These are phyloP conservation scores for Equus quagga DNA, from an alignment of 2,113 vertebrate genomes.

Conservation along the genomic window DNA sequence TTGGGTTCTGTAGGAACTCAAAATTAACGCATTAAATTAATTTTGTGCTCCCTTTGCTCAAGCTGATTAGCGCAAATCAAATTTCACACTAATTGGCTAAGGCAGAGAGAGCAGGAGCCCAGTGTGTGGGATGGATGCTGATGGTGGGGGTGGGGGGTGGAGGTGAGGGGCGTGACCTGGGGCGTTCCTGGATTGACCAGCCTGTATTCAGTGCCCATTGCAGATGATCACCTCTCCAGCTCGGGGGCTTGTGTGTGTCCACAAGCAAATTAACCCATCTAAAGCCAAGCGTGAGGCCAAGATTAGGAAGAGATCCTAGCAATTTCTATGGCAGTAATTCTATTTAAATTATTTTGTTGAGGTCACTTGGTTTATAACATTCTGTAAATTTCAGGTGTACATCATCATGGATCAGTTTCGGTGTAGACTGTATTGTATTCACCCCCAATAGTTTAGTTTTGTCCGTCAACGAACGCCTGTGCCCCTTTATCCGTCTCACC, in stretches of 20 bases:
- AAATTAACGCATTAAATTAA: conserved; percentile 63
- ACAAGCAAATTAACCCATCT: accelerated
- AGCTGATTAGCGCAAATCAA: conserved; percentile 58
- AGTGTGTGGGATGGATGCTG: neutral
- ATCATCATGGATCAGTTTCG: too few relatives aligned
- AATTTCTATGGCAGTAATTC: neutral
- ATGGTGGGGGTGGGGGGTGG: neutral
- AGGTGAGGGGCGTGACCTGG: accelerated
- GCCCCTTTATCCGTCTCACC: too few relatives aligned
- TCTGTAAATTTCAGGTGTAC: too few relatives aligned
- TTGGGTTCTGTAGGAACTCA: conserved; percentile 21
- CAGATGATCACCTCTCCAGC: accelerated
- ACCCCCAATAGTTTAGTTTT: too few relatives aligned
- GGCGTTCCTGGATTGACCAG: accelerated
- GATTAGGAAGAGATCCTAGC: neutral
- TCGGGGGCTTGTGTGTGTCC: accelerated
- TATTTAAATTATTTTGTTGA: too few relatives aligned
- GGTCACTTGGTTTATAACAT: too few relatives aligned
- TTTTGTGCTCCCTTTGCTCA: conserved; percentile 48
- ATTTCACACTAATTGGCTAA: conserved; percentile 61
- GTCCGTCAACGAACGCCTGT: too few relatives aligned
- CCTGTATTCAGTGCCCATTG: accelerated
- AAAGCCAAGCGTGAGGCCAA: neutral
- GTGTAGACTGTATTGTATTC: too few relatives aligned
- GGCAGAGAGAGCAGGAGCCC: neutral